Evolutionary conservation across 2,797 vertebrate genomes (phyloP).

Genomic region (Sebastes alutus): DNA sequence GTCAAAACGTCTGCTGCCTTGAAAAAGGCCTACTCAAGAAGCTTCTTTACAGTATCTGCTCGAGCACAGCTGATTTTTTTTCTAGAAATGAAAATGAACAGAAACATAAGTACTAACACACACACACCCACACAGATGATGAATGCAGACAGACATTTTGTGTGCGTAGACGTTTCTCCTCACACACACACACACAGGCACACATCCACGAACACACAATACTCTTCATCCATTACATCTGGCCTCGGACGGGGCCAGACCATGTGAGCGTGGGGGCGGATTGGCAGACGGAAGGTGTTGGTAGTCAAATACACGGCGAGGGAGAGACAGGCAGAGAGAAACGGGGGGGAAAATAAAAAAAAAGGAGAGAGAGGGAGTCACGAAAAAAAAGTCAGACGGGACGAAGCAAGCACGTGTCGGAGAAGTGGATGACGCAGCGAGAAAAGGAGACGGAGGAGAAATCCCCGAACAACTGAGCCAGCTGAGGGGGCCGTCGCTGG

Average conservation of each 20-base stretch:
- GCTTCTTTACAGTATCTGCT: not conserved
- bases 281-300: conserved; percentile 64
- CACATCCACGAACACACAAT: conserved; percentile 23
- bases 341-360: not conserved
- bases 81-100: conserved; percentile 14
- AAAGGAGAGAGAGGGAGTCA: conserved; percentile 18
- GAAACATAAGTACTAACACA: conserved; percentile 29
- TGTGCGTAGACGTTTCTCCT: conserved; percentile 2
- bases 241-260: conserved; percentile 34
- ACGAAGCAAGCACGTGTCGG: conserved; percentile 37
- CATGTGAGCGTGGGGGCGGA: conserved; percentile 67
- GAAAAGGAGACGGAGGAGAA: conserved; percentile 57
- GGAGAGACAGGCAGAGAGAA: conserved; percentile 11
- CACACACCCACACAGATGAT: conserved; percentile 28
- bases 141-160: conserved; percentile 44
- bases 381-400: conserved; percentile 22
- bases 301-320: conserved; percentile 56
- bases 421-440: conserved; percentile 60
- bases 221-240: conserved; percentile 63
- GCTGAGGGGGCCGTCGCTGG: conserved; percentile 57
- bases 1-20: not conserved
- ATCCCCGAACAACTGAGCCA: conserved; percentile 61
- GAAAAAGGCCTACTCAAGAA: not conserved
- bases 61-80: not conserved
- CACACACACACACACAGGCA: not conserved